These are phyloP conservation scores for Nineta flava DNA, from an alignment of 2,888 invertebrate species.

Conservation along the genomic window DNA sequence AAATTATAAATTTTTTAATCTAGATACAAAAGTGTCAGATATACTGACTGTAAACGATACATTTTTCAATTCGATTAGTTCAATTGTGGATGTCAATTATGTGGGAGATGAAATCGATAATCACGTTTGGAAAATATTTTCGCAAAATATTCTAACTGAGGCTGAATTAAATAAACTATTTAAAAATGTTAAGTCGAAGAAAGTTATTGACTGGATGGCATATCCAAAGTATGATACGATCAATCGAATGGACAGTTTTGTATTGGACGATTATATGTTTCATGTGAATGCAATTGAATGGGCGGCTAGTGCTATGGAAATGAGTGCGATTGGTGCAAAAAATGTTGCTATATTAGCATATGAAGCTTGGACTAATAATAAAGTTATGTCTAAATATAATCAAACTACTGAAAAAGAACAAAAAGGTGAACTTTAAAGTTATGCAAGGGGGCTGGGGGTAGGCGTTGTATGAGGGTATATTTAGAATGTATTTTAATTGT, in stretches of 20 bases:
- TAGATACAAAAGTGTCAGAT: constrained; percentile 18
- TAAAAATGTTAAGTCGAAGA: constrained; percentile 18
- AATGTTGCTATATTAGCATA: constrained; percentile 40
- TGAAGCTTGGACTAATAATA: constrained; percentile 15
- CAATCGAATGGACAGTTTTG: constrained; percentile 26
- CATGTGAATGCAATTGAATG: constrained; percentile 46
- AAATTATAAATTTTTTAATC: constrained; percentile 28
- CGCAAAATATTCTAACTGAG: constrained; percentile 27
- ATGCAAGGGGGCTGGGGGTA: too few relatives aligned
- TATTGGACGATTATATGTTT: constrained; percentile 33
- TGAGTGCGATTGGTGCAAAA: constrained; percentile 40
- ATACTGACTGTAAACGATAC: constrained; percentile 31
- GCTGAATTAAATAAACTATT: constrained; percentile 32
- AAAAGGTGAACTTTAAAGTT: too few relatives aligned
- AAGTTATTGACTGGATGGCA: constrained; percentile 33
- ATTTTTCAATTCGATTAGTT: constrained; percentile 30
- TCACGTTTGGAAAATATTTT: constrained; percentile 41
- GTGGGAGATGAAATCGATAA: constrained; percentile 11
- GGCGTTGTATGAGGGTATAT: too few relatives aligned
- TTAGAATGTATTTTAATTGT: too few relatives aligned
- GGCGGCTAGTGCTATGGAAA: constrained; percentile 52
- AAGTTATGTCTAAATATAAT: background rate
- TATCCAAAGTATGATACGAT: constrained; percentile 34
- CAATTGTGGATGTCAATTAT: constrained; percentile 22
- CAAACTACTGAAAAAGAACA: background rate